Percentiles rank a stretch among this genome's conserved stretches.
phyloP scores from a whole-genome alignment of 2,888 invertebrate species.

The Macaria liturata region DNA sequence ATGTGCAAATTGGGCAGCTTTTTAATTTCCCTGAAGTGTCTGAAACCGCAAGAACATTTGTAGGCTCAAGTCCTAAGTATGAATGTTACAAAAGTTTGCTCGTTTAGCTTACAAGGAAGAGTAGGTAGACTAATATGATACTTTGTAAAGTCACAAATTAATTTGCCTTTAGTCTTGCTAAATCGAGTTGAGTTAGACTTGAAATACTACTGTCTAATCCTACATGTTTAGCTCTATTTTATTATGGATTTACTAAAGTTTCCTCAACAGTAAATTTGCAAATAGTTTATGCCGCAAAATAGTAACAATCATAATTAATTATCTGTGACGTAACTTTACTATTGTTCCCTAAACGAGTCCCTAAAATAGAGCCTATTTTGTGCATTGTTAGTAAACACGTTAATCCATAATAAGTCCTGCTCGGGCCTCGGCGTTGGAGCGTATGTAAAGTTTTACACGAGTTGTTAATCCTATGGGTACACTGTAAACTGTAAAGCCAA shows the following conservation, averaged over 20 bases:
- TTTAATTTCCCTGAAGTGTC: constrained; percentile 56
- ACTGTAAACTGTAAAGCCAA: constrained; percentile 9
- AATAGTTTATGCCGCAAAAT: too few relatives aligned
- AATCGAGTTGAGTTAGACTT: constrained; percentile 22
- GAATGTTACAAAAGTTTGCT: constrained; percentile 56
- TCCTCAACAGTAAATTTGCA: too few relatives aligned
- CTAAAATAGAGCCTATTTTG: too few relatives aligned
- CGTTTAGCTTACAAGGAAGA: constrained; percentile 46
- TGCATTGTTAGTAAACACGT: too few relatives aligned
- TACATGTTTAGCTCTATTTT: too few relatives aligned
- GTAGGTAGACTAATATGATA: constrained; percentile 34
- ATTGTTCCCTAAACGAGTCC: too few relatives aligned
- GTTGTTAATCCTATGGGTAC: constrained; percentile 23
- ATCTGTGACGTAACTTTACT: too few relatives aligned
- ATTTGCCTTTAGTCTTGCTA: constrained; percentile 35
- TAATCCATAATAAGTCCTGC: too few relatives aligned
- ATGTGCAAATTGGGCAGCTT: constrained; percentile 51
- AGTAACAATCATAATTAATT: too few relatives aligned
- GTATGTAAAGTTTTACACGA: constrained; percentile 9
- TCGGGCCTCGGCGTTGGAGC: neutral
- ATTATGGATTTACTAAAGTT: too few relatives aligned
- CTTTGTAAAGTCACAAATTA: constrained; percentile 28
- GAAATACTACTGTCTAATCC: too few relatives aligned
- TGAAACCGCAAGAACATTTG: constrained; percentile 41
- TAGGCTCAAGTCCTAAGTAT: constrained; percentile 42